A percentile compares a stretch with the other conserved stretches of the same genome.
These are phyloP conservation scores for Phyto melanocephala DNA, from an alignment of 2,888 invertebrate genomes.

Conservation along the genomic window DNA sequence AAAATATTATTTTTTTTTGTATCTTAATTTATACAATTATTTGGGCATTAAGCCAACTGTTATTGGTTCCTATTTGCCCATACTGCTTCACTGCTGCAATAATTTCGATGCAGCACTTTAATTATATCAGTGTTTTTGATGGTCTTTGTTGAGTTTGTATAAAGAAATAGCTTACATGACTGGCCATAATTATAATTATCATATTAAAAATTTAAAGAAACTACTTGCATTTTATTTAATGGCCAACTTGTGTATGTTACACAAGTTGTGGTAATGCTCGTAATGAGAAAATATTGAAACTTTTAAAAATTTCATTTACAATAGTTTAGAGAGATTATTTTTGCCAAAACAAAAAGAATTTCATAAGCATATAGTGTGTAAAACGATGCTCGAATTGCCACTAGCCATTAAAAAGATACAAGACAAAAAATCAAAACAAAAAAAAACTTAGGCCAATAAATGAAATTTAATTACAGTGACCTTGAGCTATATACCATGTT, in stretches of 20 bases:
- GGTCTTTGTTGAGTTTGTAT: background rate
- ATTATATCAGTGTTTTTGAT: constrained; percentile 1
- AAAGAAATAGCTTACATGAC: constrained; percentile 27
- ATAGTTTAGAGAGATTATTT: background rate
- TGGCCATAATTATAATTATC: constrained; percentile 50
- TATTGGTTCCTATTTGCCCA: background rate
- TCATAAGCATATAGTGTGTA: constrained; percentile 6
- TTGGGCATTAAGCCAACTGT: constrained; percentile 53
- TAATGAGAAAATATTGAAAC: background rate
- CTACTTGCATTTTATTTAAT: constrained; percentile 1
- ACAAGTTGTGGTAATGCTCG: constrained; percentile 12
- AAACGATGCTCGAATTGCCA: background rate
- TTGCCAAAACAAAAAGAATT: constrained; percentile 6
- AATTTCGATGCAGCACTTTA: constrained; percentile 7
- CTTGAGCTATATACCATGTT: constrained; percentile 10
- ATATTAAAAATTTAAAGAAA: constrained; percentile 52
- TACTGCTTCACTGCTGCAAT: background rate
- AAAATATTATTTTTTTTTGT: constrained; percentile 4
- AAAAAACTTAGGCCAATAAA: constrained; percentile 20
- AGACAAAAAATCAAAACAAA: background rate
- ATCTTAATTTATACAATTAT: constrained; percentile 7
- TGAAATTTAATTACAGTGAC: constrained; percentile 53
- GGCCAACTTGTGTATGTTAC: constrained; percentile 24
- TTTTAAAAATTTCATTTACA: constrained; percentile 12
- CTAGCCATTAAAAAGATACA: background rate